phyloP scores from a whole-genome alignment of 1,140 invertebrate genomes.

The Artemia franciscana region DNA sequence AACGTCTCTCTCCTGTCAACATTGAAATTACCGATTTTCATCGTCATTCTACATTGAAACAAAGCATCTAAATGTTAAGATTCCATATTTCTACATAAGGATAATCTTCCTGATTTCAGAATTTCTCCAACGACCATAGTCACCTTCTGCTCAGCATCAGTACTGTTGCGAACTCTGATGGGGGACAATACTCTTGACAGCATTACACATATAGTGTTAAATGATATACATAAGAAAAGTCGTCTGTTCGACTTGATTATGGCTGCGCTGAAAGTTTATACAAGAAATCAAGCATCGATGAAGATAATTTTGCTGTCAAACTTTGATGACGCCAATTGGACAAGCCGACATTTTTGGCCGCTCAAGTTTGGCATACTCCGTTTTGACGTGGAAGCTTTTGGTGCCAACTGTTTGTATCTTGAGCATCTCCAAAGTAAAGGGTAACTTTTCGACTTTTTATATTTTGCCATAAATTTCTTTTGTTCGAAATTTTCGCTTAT shows the following conservation, averaged over 20 bases:
- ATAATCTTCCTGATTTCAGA: too few species aligned
- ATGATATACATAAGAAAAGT: not conserved
- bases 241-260: not conserved
- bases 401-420: not conserved
- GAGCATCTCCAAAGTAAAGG: not conserved
- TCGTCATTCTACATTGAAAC: too few species aligned
- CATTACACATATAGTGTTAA: not conserved
- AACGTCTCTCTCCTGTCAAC: too few species aligned
- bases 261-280: not conserved
- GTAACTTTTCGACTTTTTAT: too few species aligned
- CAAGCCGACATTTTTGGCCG: not conserved
- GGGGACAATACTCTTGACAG: not conserved
- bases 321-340: not conserved
- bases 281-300: not conserved
- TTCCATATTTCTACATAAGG: too few species aligned
- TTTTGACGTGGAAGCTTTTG: not conserved
- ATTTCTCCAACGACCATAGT: not conserved
- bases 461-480: too few species aligned
- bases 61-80: too few species aligned
- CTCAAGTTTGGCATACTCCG: not conserved
- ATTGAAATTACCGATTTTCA: too few species aligned
- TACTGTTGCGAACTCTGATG: not conserved
- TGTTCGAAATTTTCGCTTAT: too few species aligned
- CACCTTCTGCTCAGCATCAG: not conserved
- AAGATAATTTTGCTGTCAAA: not conserved